These are phyloP conservation scores for Drosophila trapezifrons DNA, from an alignment of 1,140 invertebrate species.

Conservation along the genomic window DNA sequence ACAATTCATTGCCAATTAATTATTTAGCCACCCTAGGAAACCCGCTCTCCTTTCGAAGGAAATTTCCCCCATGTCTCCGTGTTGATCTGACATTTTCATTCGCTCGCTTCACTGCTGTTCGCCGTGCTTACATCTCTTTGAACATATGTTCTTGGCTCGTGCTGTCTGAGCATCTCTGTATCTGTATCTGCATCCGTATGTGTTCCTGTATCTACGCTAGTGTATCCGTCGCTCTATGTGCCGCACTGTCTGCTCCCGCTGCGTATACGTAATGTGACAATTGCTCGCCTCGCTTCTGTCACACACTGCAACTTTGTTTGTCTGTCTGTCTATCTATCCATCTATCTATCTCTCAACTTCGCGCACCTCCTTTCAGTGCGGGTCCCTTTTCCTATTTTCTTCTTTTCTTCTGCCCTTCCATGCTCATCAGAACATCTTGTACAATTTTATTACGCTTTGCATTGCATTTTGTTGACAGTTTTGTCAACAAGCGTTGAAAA, in stretches of 20 bases:
- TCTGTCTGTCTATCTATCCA: constrained; percentile 5
- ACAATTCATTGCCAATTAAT: neutral
- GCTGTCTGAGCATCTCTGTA: constrained; percentile 28
- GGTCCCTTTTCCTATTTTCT: too few species aligned
- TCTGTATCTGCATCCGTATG: neutral
- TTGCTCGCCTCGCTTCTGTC: constrained; percentile 49
- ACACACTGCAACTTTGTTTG: constrained; percentile 62
- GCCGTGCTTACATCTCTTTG: constrained; percentile 38
- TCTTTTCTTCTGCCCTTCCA: constrained; percentile 4
- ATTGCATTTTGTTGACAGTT: constrained; percentile 83
- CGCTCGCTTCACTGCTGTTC: constrained; percentile 3
- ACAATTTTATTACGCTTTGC: constrained; percentile 83
- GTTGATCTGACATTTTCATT: constrained; percentile 40
- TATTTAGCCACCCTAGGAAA: neutral
- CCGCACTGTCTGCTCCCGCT: constrained; percentile 38
- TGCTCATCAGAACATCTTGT: constrained; percentile 57
- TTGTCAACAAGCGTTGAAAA: constrained; percentile 84
- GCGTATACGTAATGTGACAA: constrained; percentile 80
- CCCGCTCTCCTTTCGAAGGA: neutral
- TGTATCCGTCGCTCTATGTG: constrained; percentile 14
- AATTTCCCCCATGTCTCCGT: constrained; percentile 1
- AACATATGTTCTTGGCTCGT: constrained; percentile 52
- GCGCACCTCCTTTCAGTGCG: neutral
- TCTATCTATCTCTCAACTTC: constrained; percentile 23
- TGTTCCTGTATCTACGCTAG: constrained; percentile 1